Base-by-base conservation (phyloP, 2,797 vertebrate species). In the Gobio occitaniae region DNA sequence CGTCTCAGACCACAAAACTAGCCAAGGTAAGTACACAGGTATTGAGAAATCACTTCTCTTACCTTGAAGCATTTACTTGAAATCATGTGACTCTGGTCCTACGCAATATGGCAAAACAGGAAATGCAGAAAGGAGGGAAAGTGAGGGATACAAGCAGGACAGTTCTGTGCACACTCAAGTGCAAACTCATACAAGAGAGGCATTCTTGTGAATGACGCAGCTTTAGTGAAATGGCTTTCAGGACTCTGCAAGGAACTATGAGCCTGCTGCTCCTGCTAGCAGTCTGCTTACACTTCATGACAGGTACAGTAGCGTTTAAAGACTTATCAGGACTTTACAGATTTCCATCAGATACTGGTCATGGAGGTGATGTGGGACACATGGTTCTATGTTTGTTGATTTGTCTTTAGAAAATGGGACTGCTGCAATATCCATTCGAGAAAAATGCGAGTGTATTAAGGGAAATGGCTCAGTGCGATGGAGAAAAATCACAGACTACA, bases 41-140 rank as follows among this genome's bases (percentile, higher is more conserved):
- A n/a, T 79, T 72, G 82, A 38, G 72, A 44, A 86, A 86, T 77
- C 72, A 38, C 8, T 56, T 65, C 48, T n/a, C 15, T 9, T 19
- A 10, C 50, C 41, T 74, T 29, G 10, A 44, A 72, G 47, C 29
- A 59, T 85, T 90, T 91, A 65, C 38, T 82, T 80, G 85, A 92
- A 92, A 90, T 11, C 91, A 92, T 86, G 91, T 92, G 91, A 94
- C 80, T 52, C 59, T 2, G 6, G 61, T 44, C 48, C 63, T 36
- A 3, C 84, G 89, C 47, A 83, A 88, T 90, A 80, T 84, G 71
- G 77, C 83, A 78, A 83, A 54, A 29, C 6, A 83, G 84, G 59
- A 89, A 81, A 69, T 38, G 54, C 21, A 61, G 21, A 29, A 54
- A 29, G 1, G 52, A 72, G 61, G 82, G 72, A 83, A 76, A 66